Base-by-base conservation (phyloP, 2,797 vertebrate species). In the Enteromius anoplus region DNA sequence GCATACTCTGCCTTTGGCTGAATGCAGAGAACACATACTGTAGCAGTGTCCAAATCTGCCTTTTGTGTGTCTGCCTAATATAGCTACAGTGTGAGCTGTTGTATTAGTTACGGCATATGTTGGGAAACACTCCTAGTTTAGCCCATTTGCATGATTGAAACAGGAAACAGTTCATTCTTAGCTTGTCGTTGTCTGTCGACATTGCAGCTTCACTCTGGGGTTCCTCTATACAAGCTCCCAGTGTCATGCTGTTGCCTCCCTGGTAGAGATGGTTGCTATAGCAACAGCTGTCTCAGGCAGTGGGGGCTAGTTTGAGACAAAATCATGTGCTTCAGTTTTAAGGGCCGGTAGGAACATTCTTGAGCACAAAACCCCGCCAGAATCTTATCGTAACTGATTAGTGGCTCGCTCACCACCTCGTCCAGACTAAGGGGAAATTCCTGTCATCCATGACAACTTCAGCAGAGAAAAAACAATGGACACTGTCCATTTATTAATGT, bases 231-330 rank as follows among this genome's bases (percentile, higher is more conserved):
- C 23, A 72, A 55, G 83, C 78, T 79, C 82, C 71, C 15, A 42
- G 73, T 65, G 78, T 81, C 42, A 81, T 78, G 68, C 79, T 78
- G 85, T 87, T 85, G 69, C 85, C 86, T 49, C 80, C 62, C 76
- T 78, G 58, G 77, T 80, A 81, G 78, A 82, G 75, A 55, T 65
- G 71, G 92, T 93, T 80, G 37, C 91, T 86, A 89, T 89, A 62
- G 92, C 70, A 88, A 92, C 91, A 82, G 70, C 78, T 82, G 78
- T 87, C 81, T 88, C 68, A 15, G 85, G 87, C 82, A 58, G 75
- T 51, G 80, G 75, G 75, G 37, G 64, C 49, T 89, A 84, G 91
- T 88, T 65, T 87, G 82, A 80, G 86, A 84, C 19, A 58, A 86
- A 81, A 84, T 85, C 76, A 40, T 71, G 69, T 14, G 47, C 73